A percentile compares a stretch with the other conserved stretches of the same genome.
These are phyloP conservation scores for Anabacerthia variegaticeps DNA, from an alignment of 2,797 vertebrate species.

Conservation along the genomic window DNA sequence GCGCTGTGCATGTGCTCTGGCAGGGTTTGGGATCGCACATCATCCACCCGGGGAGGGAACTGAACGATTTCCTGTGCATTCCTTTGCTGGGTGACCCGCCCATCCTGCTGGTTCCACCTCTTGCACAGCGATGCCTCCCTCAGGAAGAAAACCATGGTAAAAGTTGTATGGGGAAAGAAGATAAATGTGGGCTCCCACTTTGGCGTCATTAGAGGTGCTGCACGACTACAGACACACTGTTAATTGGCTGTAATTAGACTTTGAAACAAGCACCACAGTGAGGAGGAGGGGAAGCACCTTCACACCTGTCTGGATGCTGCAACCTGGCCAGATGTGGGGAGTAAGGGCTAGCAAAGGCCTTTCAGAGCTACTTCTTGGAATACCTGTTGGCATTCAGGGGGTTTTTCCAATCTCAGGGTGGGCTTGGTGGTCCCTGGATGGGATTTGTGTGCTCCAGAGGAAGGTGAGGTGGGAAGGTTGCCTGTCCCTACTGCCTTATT, in stretches of 20 bases:
- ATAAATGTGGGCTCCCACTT: not conserved
- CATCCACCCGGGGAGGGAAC: not conserved
- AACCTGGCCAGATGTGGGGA: rapidly evolving
- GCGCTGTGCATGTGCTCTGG: not conserved
- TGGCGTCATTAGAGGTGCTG: not conserved
- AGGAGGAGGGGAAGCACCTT: not conserved
- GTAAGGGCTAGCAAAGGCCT: not conserved
- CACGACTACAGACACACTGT: not conserved
- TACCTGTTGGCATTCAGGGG: not conserved
- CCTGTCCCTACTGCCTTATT: not conserved
- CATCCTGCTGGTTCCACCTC: not conserved
- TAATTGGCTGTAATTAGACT: slow-evolving; percentile 9
- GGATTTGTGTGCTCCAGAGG: not conserved
- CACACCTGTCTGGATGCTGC: not conserved
- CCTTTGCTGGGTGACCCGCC: not conserved
- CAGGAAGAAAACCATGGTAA: not conserved
- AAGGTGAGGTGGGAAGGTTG: not conserved
- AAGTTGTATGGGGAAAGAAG: not conserved
- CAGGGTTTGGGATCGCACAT: not conserved
- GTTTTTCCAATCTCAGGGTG: not conserved
- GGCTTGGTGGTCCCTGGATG: not conserved
- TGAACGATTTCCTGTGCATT: not conserved
- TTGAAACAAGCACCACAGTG: not conserved
- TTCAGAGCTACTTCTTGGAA: not conserved
- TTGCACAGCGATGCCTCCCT: rapidly evolving